phyloP scores from a whole-genome alignment of 2,888 invertebrate species.

The Kuschelorhynchus macadamiae region DNA sequence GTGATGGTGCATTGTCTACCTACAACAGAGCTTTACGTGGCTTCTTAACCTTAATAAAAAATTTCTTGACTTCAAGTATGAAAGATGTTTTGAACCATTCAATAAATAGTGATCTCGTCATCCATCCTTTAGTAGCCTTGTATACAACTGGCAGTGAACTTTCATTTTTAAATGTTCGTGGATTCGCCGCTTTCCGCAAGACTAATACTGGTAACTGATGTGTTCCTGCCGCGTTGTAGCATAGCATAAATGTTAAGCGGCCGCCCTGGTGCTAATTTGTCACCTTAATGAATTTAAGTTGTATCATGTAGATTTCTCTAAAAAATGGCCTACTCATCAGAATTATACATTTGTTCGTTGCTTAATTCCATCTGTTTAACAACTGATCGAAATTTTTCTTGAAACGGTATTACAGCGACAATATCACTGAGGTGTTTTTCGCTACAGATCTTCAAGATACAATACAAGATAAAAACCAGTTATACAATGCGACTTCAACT shows the following conservation, averaged over 20 bases:
- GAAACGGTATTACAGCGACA: constrained; percentile 42
- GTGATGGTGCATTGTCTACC: too few species aligned
- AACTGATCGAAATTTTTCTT: constrained; percentile 27
- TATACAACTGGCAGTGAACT: constrained; percentile 10
- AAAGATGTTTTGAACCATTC: too few species aligned
- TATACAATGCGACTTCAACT: constrained; percentile 45
- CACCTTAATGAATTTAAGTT: constrained; percentile 41
- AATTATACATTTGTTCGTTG: constrained; percentile 48
- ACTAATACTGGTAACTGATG: constrained; percentile 45
- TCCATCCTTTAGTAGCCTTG: neutral
- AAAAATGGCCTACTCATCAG: constrained; percentile 46
- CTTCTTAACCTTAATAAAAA: too few species aligned
- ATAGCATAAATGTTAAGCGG: constrained; percentile 46
- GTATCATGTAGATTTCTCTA: constrained; percentile 44
- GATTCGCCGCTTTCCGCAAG: constrained; percentile 25
- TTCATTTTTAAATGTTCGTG: constrained; percentile 24
- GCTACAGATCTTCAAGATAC: constrained; percentile 48
- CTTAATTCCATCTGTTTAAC: constrained; percentile 37
- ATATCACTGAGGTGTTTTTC: constrained; percentile 50
- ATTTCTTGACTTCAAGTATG: too few species aligned
- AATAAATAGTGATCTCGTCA: too few species aligned
- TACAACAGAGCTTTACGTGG: too few species aligned
- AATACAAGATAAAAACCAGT: constrained; percentile 49
- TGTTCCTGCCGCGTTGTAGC: constrained; percentile 42
- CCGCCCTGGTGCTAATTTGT: constrained; percentile 40